A percentile compares a stretch with the other conserved stretches of the same genome.
Evolutionary conservation across 2,113 vertebrate genomes (phyloP).

Genomic region (Xyrauchen texanus): DNA sequence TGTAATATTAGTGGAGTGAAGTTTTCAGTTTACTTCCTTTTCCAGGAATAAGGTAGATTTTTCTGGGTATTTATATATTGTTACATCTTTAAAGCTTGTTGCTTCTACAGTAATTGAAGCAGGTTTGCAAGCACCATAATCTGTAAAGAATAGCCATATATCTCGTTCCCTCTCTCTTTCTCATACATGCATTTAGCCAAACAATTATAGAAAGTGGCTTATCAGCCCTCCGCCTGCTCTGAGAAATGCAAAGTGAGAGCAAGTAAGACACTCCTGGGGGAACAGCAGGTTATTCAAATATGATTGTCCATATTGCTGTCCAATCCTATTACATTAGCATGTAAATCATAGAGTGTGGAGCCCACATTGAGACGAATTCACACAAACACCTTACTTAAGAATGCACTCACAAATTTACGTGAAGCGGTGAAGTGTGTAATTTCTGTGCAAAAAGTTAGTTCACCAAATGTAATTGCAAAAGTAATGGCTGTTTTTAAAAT

Average conservation of each 20-base stretch:
- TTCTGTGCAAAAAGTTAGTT: too few species aligned
- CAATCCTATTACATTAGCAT: conserved; percentile 29
- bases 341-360: neutral
- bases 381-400: neutral
- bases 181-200: too few species aligned
- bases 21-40: too few species aligned
- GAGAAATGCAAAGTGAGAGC: neutral
- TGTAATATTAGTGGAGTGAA: too few species aligned
- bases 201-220: neutral
- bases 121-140: neutral
- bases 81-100: neutral
- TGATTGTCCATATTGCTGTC: conserved; percentile 7
- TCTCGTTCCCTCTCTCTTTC: too few species aligned
- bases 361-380: neutral
- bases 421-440: too few species aligned
- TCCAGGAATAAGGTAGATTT: neutral
- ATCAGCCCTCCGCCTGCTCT: neutral
- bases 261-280: neutral
- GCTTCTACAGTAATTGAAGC: neutral
- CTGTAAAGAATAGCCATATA: neutral
- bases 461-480: too few species aligned
- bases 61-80: too few species aligned
- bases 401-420: too few species aligned
- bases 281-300: conserved; percentile 22
- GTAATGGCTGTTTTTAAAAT: too few species aligned